Evolutionary conservation across 1,140 invertebrate species (phyloP).

Genomic region (Lamellibrachia luymesi): DNA sequence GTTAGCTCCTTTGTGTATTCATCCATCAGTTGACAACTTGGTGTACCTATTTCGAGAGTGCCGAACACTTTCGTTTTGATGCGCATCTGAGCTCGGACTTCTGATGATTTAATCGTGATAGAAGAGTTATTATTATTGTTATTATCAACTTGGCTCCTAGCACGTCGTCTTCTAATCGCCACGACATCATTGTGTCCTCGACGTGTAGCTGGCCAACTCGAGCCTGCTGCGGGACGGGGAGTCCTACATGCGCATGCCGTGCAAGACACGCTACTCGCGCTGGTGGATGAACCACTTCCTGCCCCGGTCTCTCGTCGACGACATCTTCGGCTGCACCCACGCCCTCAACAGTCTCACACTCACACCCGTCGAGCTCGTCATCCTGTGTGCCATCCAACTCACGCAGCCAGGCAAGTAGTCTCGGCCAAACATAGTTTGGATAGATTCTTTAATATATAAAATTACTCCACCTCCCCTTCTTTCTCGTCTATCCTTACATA

Average conservation of each 20-base stretch:
- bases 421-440: too few relatives aligned
- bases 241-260: constrained; percentile 24
- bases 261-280: constrained; percentile 25
- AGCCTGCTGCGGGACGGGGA: constrained; percentile 20
- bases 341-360: constrained; percentile 26
- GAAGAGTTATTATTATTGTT: too few relatives aligned
- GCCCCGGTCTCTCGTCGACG: constrained; percentile 23
- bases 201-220: not conserved
- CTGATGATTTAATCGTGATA: too few relatives aligned
- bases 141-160: not conserved
- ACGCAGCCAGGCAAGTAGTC: constrained; percentile 22
- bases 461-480: too few relatives aligned
- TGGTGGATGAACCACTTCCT: constrained; percentile 32
- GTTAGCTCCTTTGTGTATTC: not conserved
- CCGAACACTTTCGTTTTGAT: too few relatives aligned
- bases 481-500: too few relatives aligned
- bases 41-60: too few relatives aligned
- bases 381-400: constrained; percentile 27
- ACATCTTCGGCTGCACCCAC: constrained; percentile 26
- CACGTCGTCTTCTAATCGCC: not conserved
- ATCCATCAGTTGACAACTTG: too few relatives aligned
- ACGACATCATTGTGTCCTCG: not conserved
- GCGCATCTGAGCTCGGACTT: too few relatives aligned
- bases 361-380: constrained; percentile 14
- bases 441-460: too few relatives aligned